Conservation (phyloP, 2,888 invertebrate species). For the Tribolium freemani region DNA sequence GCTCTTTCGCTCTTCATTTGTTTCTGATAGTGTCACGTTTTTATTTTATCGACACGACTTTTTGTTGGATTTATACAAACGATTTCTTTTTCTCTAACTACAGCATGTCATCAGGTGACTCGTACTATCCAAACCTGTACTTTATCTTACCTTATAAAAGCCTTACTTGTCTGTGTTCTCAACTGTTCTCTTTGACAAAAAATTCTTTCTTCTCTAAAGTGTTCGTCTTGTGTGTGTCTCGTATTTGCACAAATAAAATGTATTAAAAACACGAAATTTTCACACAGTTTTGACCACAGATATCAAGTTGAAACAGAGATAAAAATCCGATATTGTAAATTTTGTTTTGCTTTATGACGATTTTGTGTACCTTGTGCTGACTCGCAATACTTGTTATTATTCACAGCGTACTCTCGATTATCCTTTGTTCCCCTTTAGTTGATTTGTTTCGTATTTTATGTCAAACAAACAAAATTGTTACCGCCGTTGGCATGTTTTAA, state of each 20-base stretch:
- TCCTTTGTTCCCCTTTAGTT: constrained; percentile 51
- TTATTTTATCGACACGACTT: constrained; percentile 19
- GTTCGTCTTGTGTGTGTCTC: constrained; percentile 28
- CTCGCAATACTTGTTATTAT: constrained; percentile 54
- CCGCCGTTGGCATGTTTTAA: constrained; percentile 45
- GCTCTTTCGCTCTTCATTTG: constrained; percentile 17
- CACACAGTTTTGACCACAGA: constrained; percentile 58
- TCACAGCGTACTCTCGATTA: constrained; percentile 44
- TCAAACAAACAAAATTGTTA: constrained; percentile 53
- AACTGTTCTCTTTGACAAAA: constrained; percentile 51
- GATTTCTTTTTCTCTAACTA: constrained; percentile 26
- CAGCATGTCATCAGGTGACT: constrained; percentile 73
- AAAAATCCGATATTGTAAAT: constrained; percentile 42
- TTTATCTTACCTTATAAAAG: constrained; percentile 50
- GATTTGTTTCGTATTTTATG: constrained; percentile 53
- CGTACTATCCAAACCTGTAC: constrained; percentile 79
- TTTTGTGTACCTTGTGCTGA: constrained; percentile 55
- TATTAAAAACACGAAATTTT: background rate
- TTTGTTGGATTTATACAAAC: constrained; percentile 11
- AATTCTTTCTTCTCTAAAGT: constrained; percentile 24
- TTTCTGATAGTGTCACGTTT: constrained; percentile 18
- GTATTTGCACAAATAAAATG: constrained; percentile 19
- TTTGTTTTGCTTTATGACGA: constrained; percentile 53
- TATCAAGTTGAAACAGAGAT: constrained; percentile 36
- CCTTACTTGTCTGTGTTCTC: constrained; percentile 58